These are phyloP conservation scores for Acipenser transmontanus DNA, from an alignment of 2,797 vertebrate species.

Conservation along the genomic window DNA sequence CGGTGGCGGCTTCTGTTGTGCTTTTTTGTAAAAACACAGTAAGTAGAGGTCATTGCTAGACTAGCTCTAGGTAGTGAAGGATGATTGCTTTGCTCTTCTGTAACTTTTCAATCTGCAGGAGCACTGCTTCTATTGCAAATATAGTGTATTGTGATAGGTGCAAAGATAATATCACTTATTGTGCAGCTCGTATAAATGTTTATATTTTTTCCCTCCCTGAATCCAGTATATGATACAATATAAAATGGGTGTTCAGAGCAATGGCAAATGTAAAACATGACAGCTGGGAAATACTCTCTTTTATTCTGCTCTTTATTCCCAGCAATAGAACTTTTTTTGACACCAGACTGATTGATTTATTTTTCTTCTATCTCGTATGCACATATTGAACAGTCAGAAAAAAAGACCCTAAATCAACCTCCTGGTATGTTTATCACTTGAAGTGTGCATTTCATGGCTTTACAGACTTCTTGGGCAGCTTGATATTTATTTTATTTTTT, in stretches of 20 bases:
- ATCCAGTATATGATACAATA: background rate
- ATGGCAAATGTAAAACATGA: background rate
- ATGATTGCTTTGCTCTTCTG: constrained; percentile 6
- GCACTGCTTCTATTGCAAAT: constrained; percentile 12
- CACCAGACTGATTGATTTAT: background rate
- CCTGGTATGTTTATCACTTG: no score
- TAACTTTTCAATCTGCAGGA: constrained; percentile 6
- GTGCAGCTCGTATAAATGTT: background rate
- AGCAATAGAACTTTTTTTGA: no score
- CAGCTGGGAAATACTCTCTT: background rate
- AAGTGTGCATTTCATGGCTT: no score
- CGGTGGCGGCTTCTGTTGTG: constrained; percentile 2
- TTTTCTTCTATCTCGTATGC: background rate
- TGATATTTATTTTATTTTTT: no score
- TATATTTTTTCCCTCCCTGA: background rate
- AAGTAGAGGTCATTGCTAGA: constrained; percentile 1
- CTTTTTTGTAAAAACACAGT: constrained; percentile 1
- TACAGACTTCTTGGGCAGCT: no score
- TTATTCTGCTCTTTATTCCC: background rate
- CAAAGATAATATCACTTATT: constrained; percentile 4
- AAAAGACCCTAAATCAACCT: no score
- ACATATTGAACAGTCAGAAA: no score
- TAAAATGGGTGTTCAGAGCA: background rate
- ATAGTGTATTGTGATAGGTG: constrained; percentile 11
- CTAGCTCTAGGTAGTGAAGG: background rate